phyloP scores from a whole-genome alignment of 35 echinoderm and acorn worm genomes.

The Ophioderma brevispina region DNA sequence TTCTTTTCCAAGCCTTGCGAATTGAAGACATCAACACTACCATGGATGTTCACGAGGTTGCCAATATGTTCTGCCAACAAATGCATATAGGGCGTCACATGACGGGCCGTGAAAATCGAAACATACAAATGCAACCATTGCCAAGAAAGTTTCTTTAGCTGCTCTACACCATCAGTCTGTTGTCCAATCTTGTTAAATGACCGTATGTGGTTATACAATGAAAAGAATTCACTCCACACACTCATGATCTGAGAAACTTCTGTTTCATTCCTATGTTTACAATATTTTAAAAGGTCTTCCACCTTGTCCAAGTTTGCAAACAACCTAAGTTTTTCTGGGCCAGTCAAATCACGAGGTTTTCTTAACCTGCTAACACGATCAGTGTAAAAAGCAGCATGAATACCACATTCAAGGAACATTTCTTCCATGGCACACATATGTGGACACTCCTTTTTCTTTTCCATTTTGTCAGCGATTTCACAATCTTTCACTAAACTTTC shows the following conservation, averaged over 20 bases:
- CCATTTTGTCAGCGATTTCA: not conserved
- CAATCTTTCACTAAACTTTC: constrained; percentile 12
- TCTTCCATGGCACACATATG: not conserved
- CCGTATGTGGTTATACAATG: not conserved
- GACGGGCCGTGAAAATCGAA: not conserved
- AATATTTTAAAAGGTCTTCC: not conserved
- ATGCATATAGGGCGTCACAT: constrained; percentile 38
- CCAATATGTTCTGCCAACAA: constrained; percentile 26
- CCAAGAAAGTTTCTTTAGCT: not conserved
- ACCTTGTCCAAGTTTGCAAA: not conserved
- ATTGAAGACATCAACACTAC: constrained; percentile 13
- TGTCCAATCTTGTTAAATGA: not conserved
- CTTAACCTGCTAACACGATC: not conserved
- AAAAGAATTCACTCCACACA: not conserved
- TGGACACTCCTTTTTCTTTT: not conserved
- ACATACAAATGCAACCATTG: constrained; percentile 11
- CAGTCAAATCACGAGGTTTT: not conserved
- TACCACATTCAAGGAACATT: not conserved
- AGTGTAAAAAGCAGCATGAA: not conserved
- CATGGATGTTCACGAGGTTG: constrained; percentile 2
- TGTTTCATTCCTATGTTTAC: not conserved
- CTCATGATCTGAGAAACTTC: not conserved
- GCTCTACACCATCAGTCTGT: not conserved
- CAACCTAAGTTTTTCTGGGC: not conserved
- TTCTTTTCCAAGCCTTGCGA: constrained; percentile 27